Base-by-base conservation (phyloP, 2,888 invertebrate genomes). In the Holacanthella duospinosa region DNA sequence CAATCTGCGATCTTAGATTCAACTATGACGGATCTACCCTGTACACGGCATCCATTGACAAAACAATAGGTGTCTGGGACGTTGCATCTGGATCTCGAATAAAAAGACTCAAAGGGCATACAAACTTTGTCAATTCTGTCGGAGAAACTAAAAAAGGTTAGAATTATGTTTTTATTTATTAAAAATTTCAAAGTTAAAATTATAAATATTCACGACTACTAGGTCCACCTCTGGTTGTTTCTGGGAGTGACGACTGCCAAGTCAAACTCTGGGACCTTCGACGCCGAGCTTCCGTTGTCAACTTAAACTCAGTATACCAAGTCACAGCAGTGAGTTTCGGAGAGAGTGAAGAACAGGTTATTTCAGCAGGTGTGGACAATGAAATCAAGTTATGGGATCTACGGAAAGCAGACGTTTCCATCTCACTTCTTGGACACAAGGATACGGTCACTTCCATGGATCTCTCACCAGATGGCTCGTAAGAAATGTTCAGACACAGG, bases 311-410 rank as follows among this genome's bases (percentile, higher is more conserved):
- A 43, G 80, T 82, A 0, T 91, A 84, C 75, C 89, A 89, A 68
- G 83, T 93, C 16, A 92, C 93, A 0, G 83, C 93, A 0, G 92
- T 94, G 0, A 83, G 90, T 16, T 97, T 97, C 77, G 95, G 89
- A 75, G 97, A 99, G 74, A 95, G 93, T 0, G 87, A 93, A 0
- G 97, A 99, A 74, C 93, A 93, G 77, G 84, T 99, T 2, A 87
- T 97, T 67, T 89, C 89, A 3, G 94, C 90, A 1, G 97, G 99
- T 2, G 88, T 99, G 62, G 99, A 99, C 76, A 99, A 99, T 78
- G 90, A 93, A 66, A 85, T 99, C 9, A 96, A 95, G 82, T 82
- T 83, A 0, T 99, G 97, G 97, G 99, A 99, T 77, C 81, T 95
- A 54, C 82, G 97, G 61, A 93, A 91, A 76, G 89, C 88, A 75